Evolutionary conservation across 2,888 invertebrate genomes (phyloP).

Genomic region (Cremastinae sp.): DNA sequence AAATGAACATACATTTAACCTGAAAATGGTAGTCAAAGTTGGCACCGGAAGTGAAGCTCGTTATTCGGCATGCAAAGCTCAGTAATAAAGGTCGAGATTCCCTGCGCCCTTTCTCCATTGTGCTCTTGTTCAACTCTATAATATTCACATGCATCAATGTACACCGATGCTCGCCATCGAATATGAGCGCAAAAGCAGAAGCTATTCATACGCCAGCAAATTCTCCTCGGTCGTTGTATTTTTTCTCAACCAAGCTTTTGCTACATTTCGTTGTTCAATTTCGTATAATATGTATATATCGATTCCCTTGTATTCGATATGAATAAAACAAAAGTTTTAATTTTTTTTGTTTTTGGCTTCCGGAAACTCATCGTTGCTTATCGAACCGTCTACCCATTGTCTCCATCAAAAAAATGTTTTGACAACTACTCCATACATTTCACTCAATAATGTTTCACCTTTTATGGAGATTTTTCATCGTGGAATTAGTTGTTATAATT

Average conservation of each 20-base stretch:
- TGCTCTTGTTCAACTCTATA: slow-evolving; percentile 3
- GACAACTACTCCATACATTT: too few species aligned
- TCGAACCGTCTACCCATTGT: not conserved
- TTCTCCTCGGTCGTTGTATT: too few species aligned
- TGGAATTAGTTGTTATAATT: too few species aligned
- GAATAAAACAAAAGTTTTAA: too few species aligned
- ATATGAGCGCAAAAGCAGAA: slow-evolving; percentile 37
- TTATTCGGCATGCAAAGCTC: slow-evolving; percentile 53
- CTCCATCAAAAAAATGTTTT: too few species aligned
- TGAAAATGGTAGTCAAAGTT: slow-evolving; percentile 44
- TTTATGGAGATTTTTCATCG: too few species aligned
- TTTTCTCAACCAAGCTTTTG: slow-evolving; percentile 22
- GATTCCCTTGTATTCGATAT: too few species aligned
- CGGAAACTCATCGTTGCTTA: too few species aligned
- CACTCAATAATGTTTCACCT: too few species aligned
- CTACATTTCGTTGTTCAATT: not conserved
- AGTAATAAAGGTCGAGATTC: slow-evolving; percentile 28
- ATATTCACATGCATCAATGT: not conserved
- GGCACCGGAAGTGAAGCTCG: slow-evolving; percentile 24
- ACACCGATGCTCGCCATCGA: not conserved
- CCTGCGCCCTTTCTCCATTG: not conserved
- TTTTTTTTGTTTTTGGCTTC: too few species aligned
- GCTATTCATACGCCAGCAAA: slow-evolving; percentile 42
- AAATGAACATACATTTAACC: slow-evolving; percentile 39
- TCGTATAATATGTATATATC: not conserved